A percentile compares a stretch with the other conserved stretches of the same genome.
phyloP scores from a whole-genome alignment of 2,797 vertebrate genomes.

The Chelon labrosus region DNA sequence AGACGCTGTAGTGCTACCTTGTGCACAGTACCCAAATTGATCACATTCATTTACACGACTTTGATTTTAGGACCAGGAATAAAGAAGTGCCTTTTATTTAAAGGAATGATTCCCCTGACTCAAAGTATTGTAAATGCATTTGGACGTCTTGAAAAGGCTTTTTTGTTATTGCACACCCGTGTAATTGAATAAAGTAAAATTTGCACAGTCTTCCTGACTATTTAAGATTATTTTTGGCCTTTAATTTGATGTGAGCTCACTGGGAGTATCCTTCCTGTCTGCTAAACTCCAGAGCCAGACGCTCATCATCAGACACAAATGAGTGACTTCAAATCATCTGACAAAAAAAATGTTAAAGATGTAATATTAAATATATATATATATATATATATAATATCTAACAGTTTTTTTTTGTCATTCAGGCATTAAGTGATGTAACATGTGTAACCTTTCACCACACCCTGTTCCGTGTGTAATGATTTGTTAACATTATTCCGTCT shows the following conservation, averaged over 20 bases:
- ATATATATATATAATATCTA: not conserved
- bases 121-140: not conserved
- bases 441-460: too few species aligned
- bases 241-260: slow-evolving; percentile 15
- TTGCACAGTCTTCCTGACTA: not conserved
- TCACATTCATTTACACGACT: not conserved
- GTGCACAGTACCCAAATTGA: not conserved
- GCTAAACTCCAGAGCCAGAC: not conserved
- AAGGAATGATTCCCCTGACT: slow-evolving; percentile 2
- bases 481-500: too few species aligned
- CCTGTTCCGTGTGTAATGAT: too few species aligned
- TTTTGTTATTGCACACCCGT: slow-evolving; percentile 11
- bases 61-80: slow-evolving; percentile 5
- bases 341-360: too few species aligned
- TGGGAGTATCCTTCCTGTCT: slow-evolving; percentile 32
- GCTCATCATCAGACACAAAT: not conserved
- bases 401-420: not conserved
- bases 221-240: not conserved
- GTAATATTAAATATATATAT: too few species aligned
- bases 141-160: slow-evolving; percentile 31
- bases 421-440: not conserved
- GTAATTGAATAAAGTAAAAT: slow-evolving; percentile 37
- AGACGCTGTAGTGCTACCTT: not conserved
- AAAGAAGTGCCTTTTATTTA: slow-evolving; percentile 46
- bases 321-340: not conserved